These are phyloP conservation scores for Sycophila texana DNA, from an alignment of 2,888 invertebrate genomes.

Conservation along the genomic window DNA sequence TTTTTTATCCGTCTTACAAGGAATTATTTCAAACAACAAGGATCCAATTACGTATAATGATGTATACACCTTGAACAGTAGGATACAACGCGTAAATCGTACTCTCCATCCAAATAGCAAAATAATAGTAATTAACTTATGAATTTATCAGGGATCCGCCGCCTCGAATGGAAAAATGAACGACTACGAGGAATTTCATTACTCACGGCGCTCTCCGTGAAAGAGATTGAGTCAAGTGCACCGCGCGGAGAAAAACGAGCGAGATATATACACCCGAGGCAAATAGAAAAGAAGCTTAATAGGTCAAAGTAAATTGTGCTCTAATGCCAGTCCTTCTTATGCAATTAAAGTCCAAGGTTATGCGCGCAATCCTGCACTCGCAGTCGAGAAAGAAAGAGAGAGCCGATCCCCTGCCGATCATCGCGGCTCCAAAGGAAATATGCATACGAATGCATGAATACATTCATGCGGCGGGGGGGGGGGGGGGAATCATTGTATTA, in stretches of 20 bases:
- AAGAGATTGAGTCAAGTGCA: slow-evolving; percentile 20
- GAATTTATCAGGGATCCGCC: too few relatives aligned
- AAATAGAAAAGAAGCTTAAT: slow-evolving; percentile 56
- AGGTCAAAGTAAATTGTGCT: slow-evolving; percentile 61
- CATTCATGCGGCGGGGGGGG: slow-evolving; percentile 14
- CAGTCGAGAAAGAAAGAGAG: slow-evolving; percentile 1
- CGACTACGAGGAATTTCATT: slow-evolving; percentile 22
- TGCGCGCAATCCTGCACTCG: slow-evolving; percentile 25
- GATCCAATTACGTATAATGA: too few relatives aligned
- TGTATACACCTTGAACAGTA: too few relatives aligned
- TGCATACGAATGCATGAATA: slow-evolving; percentile 36
- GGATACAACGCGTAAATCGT: too few relatives aligned
- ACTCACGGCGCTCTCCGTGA: not conserved
- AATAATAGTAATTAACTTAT: too few relatives aligned
- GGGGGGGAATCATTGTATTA: slow-evolving; percentile 18
- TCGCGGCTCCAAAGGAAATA: slow-evolving; percentile 35
- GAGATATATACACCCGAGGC: slow-evolving; percentile 41
- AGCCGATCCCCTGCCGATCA: slow-evolving; percentile 27
- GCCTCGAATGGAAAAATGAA: slow-evolving; percentile 13
- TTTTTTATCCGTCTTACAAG: too few relatives aligned
- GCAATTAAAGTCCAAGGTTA: slow-evolving; percentile 60
- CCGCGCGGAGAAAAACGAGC: slow-evolving; percentile 8
- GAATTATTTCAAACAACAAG: too few relatives aligned
- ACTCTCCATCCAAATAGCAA: too few relatives aligned
- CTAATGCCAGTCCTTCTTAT: slow-evolving; percentile 56